Base-by-base conservation (phyloP, 2,797 vertebrate genomes). In the Botia almorhae region DNA sequence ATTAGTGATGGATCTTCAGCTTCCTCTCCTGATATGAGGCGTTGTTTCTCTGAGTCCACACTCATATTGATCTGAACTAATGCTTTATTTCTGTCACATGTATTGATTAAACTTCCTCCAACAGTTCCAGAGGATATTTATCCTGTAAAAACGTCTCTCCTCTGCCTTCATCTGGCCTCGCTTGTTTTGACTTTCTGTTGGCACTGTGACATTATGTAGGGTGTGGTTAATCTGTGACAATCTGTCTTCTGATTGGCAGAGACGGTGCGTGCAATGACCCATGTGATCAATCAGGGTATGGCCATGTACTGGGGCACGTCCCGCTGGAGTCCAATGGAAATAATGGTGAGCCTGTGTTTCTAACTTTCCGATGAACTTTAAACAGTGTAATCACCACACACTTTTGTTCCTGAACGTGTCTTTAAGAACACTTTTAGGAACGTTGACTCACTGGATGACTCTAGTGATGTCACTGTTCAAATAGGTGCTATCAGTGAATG, bases 221-320 rank as follows among this genome's bases (percentile, higher is more conserved):
- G 13, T 70, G 4, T 63, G 1, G 2, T 73, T 71, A 86, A 21
- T 53, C 29, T 84, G 39, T 63, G 29, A 19, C n/a, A 19, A 26
- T 23, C 19, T 26, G 56, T 60, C 81, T 4, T 84, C 82, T 88
- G 39, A 78, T 8, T 0, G 65, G 80, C 93, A 96, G 95, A 97
- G 90, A 96, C 95, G 0, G 95, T 96, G n/a, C 92, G 96, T 43
- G 95, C 95, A 69, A 96, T 97, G 95, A 96, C 94, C 64, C 95
- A 96, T 14, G 95, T 96, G 83, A 96, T 96, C 87, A 97, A 96
- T 91, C 95, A 96, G 85, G 96, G 96, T 33, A 96, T 96, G 96
- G 95, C 96, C 81, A 96, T 96, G 96, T 96, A 96, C 89, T 96
- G 96, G 96, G 96, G 96, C 17, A 96, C 96, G 0, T 96, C 96